phyloP scores from a whole-genome alignment of 2,113 vertebrate species.

The Phalacrocorax pelagicus region DNA sequence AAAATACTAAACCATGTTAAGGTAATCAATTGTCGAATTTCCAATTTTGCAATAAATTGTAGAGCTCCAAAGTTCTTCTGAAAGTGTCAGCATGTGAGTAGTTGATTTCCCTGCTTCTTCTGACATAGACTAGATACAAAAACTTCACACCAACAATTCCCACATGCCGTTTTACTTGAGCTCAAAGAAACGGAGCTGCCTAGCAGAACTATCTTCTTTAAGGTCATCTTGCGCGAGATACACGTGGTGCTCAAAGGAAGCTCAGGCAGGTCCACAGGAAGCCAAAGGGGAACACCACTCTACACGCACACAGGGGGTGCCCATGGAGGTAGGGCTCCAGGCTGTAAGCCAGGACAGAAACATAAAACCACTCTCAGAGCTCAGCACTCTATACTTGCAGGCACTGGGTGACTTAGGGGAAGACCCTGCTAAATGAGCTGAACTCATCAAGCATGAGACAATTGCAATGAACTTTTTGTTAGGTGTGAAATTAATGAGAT shows the following conservation, averaged over 20 bases:
- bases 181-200: not conserved
- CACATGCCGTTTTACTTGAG: not conserved
- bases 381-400: not conserved
- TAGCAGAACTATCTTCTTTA: not conserved
- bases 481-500: not conserved
- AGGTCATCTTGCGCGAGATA: not conserved
- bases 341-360: not conserved
- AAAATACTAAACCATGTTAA: not conserved
- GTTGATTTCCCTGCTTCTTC: not conserved
- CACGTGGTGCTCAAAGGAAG: not conserved
- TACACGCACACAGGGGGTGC: accelerated
- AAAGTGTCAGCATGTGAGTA: not conserved
- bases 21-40: not conserved
- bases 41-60: not conserved
- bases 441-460: not conserved
- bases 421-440: not conserved
- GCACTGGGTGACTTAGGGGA: not conserved
- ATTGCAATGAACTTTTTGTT: not conserved
- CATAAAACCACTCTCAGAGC: not conserved
- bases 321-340: not conserved
- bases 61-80: not conserved
- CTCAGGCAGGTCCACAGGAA: not conserved
- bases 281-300: not conserved
- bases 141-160: not conserved
- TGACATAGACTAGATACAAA: not conserved